These are phyloP conservation scores for Megalops atlanticus DNA, from an alignment of 2,113 vertebrate species.

Conservation along the genomic window DNA sequence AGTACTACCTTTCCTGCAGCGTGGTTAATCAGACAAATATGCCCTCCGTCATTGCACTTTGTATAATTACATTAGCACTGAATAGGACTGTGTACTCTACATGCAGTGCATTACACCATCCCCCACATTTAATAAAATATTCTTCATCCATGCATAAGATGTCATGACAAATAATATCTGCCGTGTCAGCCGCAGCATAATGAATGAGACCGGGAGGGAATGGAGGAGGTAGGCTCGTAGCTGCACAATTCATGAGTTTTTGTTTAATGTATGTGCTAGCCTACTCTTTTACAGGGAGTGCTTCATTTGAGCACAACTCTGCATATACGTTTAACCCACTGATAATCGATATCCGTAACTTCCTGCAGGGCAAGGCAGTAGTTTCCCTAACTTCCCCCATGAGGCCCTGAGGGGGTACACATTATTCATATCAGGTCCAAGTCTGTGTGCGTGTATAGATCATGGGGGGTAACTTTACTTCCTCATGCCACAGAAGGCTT, in stretches of 20 bases:
- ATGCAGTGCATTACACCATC: not conserved
- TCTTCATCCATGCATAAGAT: conserved; percentile 4
- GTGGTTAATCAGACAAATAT: conserved; percentile 3
- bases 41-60: not conserved
- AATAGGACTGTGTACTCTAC: not conserved
- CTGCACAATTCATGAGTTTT: not conserved
- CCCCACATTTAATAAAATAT: not conserved
- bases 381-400: not conserved
- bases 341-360: not conserved
- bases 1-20: not conserved
- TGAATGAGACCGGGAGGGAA: not conserved
- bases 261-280: not conserved
- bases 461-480: too few relatives aligned
- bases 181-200: not conserved
- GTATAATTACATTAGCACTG: not conserved
- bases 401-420: not conserved
- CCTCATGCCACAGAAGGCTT: too few relatives aligned
- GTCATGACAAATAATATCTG: conserved; percentile 21
- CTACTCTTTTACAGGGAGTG: not conserved
- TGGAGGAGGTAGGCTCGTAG: not conserved
- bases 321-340: not conserved
- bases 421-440: too few relatives aligned
- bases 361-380: not conserved
- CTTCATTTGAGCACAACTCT: not conserved
- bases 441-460: too few relatives aligned